phyloP scores from a whole-genome alignment of 2,888 invertebrate species.

The Melanotus villosus region DNA sequence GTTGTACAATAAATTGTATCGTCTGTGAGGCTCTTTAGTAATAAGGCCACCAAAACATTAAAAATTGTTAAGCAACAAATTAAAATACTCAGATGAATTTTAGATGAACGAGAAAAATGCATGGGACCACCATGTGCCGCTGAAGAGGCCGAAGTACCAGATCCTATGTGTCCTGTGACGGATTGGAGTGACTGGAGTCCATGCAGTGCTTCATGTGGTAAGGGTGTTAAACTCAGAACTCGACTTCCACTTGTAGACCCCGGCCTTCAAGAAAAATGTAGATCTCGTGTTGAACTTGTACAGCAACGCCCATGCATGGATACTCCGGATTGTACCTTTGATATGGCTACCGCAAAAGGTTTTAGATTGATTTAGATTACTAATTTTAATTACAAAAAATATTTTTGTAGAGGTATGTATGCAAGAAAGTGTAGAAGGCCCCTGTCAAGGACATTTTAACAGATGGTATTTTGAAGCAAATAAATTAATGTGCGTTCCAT shows the following conservation, averaged over 20 bases:
- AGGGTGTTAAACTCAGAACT: constrained; percentile 82
- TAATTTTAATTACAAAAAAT: too few species aligned
- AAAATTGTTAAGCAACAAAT: too few species aligned
- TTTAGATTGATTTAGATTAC: too few species aligned
- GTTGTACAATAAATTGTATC: too few species aligned
- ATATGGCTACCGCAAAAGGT: constrained; percentile 85
- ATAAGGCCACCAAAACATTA: too few species aligned
- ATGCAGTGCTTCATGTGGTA: constrained; percentile 90
- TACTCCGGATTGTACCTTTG: constrained; percentile 78
- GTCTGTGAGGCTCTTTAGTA: too few species aligned
- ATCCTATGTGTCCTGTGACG: constrained; percentile 83
- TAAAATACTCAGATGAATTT: too few species aligned
- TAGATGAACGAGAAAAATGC: constrained; percentile 86
- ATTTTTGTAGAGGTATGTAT: constrained; percentile 82
- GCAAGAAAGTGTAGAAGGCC: constrained; percentile 84
- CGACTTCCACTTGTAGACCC: constrained; percentile 80
- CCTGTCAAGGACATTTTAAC: constrained; percentile 89
- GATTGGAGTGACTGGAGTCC: constrained; percentile 95
- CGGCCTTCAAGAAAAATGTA: constrained; percentile 77
- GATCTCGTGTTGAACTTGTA: constrained; percentile 77
- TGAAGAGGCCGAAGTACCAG: constrained; percentile 71
- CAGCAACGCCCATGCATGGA: constrained; percentile 83
- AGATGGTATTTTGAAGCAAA: constrained; percentile 88
- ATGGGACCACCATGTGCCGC: constrained; percentile 79
- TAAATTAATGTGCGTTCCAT: constrained; percentile 86